A percentile compares a stretch with the other conserved stretches of the same genome.
phyloP scores from a whole-genome alignment of 2,113 vertebrate species.

The Alaudala cheleensis region DNA sequence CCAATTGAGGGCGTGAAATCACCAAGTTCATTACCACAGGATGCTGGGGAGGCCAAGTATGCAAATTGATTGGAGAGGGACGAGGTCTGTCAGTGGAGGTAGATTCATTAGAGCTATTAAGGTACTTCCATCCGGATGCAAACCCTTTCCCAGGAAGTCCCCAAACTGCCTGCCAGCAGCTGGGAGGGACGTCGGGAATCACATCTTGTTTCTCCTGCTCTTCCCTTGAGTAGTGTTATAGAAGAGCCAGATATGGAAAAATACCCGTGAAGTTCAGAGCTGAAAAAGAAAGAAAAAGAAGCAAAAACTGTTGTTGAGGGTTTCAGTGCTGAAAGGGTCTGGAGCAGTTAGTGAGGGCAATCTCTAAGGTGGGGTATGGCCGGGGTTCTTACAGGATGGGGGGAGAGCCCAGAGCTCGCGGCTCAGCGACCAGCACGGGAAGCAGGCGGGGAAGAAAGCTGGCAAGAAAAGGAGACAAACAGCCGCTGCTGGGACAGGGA shows the following conservation, averaged over 20 bases:
- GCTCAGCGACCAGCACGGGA: not conserved
- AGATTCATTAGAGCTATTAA: conserved; percentile 32
- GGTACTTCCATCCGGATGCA: conserved; percentile 8
- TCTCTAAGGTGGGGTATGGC: not conserved
- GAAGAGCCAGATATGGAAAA: not conserved
- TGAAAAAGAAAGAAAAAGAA: not conserved
- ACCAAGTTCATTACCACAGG: not conserved
- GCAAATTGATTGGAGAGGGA: not conserved
- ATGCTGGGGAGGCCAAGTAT: conserved; percentile 8
- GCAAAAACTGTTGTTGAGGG: not conserved
- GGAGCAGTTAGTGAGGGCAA: not conserved
- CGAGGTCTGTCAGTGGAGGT: not conserved
- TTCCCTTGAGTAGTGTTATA: not conserved
- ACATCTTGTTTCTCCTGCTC: conserved; percentile 20
- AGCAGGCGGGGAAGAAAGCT: conserved; percentile 44
- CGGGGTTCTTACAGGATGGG: not conserved
- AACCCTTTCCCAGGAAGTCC: conserved; percentile 27
- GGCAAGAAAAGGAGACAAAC: conserved; percentile 58
- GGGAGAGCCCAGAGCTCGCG: not conserved
- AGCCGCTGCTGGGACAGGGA: conserved; percentile 25
- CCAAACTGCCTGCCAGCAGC: not conserved
- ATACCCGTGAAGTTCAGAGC: not conserved
- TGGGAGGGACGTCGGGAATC: not conserved
- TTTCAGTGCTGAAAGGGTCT: not conserved
- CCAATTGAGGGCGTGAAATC: not conserved